Evolutionary conservation across 2,797 vertebrate species (phyloP).

Genomic region (Sylvia borin): DNA sequence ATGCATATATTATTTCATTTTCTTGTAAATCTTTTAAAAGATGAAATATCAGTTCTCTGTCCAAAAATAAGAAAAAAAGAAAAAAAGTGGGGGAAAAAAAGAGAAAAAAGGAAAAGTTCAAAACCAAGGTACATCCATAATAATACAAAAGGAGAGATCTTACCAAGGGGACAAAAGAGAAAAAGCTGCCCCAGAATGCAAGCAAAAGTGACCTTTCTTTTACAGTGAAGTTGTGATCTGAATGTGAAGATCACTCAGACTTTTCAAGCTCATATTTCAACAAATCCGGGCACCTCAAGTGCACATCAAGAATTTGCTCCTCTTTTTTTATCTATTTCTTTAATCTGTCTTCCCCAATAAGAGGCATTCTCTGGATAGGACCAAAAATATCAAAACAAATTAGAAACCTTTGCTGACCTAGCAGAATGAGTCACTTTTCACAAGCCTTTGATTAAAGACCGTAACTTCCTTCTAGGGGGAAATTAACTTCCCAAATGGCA

Average conservation of each 20-base stretch:
- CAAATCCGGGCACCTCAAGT: conserved; percentile 1
- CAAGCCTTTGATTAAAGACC: conserved; percentile 39
- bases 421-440: conserved; percentile 38
- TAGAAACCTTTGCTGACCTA: not conserved
- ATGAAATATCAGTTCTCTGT: conserved; percentile 59
- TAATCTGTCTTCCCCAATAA: conserved; percentile 35
- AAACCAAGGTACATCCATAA: conserved; percentile 60
- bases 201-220: conserved; percentile 63
- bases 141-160: conserved; percentile 67
- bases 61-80: not conserved
- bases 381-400: conserved; percentile 52
- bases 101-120: conserved; percentile 45
- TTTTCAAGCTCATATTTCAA: conserved; percentile 51
- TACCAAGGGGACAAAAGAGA: conserved; percentile 44
- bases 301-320: conserved; percentile 22
- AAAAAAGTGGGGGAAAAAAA: not conserved
- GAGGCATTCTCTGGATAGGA: not conserved
- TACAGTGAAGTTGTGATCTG: conserved; percentile 59
- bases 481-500: conserved; percentile 33
- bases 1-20: conserved; percentile 58
- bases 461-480: not conserved
- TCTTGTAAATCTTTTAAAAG: conserved; percentile 61
- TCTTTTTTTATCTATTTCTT: not conserved
- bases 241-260: conserved; percentile 59
- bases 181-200: conserved; percentile 52